Evolutionary conservation across 2,113 vertebrate genomes (phyloP).

Genomic region (Lepisosteus oculatus): DNA sequence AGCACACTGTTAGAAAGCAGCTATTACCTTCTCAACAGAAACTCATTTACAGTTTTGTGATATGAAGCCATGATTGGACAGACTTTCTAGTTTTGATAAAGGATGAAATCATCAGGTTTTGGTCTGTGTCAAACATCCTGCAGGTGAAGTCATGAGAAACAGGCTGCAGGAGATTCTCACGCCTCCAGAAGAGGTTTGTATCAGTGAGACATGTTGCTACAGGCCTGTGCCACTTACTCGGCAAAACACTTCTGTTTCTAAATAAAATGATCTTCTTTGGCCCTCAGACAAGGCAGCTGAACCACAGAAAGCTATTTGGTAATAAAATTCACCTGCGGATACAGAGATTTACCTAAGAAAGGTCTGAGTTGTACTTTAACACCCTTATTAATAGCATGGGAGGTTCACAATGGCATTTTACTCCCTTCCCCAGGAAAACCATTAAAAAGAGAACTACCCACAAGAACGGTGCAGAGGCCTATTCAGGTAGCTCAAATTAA

Average conservation of each 20-base stretch:
- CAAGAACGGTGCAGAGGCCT: not conserved
- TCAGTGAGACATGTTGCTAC: conserved; percentile 75
- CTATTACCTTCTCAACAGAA: too few relatives aligned
- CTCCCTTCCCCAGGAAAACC: too few relatives aligned
- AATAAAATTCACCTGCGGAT: not conserved
- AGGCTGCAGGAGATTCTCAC: conserved; percentile 87
- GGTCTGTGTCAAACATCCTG: conserved; percentile 75
- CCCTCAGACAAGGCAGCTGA: conserved; percentile 41
- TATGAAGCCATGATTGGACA: not conserved
- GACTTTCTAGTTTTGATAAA: conserved; percentile 44
- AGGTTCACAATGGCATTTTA: not conserved
- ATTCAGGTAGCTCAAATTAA: not conserved
- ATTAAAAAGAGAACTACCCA: not conserved
- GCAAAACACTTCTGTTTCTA: conserved; percentile 46
- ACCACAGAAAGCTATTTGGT: conserved; percentile 1
- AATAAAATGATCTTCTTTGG: conserved; percentile 16
- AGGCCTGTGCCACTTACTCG: conserved; percentile 71
- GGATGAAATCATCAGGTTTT: conserved; percentile 74
- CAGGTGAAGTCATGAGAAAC: conserved; percentile 88
- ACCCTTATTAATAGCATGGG: not conserved
- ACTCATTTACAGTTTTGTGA: not conserved
- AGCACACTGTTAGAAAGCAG: not conserved
- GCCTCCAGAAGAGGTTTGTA: conserved; percentile 73
- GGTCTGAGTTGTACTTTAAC: not conserved
- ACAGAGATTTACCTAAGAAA: not conserved